phyloP scores from a whole-genome alignment of 2,797 vertebrate species.

The Podarcis siculus region DNA sequence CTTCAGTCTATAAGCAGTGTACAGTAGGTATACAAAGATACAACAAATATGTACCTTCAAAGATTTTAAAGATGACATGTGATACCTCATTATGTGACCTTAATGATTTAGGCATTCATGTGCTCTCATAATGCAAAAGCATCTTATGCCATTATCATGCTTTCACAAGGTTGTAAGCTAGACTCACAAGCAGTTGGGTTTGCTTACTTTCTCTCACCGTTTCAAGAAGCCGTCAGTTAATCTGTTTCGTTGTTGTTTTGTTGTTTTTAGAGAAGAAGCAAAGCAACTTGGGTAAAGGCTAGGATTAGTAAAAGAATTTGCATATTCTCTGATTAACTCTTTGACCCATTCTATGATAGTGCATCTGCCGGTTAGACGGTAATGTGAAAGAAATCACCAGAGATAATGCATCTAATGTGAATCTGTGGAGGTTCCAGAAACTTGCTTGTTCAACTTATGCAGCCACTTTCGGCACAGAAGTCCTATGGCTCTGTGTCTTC shows the following conservation, averaged over 20 bases:
- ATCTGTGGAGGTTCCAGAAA: background rate
- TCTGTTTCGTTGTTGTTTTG: background rate
- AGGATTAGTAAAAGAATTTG: background rate
- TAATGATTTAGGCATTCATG: background rate
- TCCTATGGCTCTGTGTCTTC: conserved; percentile 46
- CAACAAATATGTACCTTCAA: no score
- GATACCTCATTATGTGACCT: background rate
- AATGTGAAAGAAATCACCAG: background rate
- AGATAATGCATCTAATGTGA: background rate
- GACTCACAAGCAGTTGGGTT: no score
- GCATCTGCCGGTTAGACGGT: background rate
- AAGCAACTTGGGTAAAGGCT: background rate
- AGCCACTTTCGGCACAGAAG: conserved; percentile 51
- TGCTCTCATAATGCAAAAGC: background rate
- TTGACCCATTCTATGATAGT: background rate
- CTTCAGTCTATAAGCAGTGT: no score
- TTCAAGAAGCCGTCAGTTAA: background rate
- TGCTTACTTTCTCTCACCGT: no score
- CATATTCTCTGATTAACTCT: background rate
- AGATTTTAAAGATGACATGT: background rate
- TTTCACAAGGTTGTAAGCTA: background rate
- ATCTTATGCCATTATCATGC: background rate
- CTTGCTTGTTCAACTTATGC: conserved; percentile 21
- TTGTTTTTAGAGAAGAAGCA: background rate
- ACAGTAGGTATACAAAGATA: no score